Base-by-base conservation (phyloP, 2,797 vertebrate species). In the Florisuga fusca region DNA sequence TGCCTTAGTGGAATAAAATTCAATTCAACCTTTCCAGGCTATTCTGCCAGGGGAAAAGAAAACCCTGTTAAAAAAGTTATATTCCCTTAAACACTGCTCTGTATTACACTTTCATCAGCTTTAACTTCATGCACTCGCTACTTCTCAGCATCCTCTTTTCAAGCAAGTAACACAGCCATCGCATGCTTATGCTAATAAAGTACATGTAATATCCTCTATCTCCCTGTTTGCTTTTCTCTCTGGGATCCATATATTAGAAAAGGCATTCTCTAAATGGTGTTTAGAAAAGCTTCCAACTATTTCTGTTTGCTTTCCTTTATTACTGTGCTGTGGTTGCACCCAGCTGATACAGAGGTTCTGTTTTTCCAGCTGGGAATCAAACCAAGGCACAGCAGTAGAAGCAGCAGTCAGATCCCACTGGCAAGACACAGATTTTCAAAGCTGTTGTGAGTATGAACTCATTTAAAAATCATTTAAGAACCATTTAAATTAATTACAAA, bases 391-490 rank as follows among this genome's bases (percentile, higher is more conserved):
- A 81, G 71, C 66, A 93, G 54, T 69, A 79, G 74, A 84, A 90
- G 43, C 58, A 91, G 79, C 55, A 90, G 89, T 69, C 71, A 83
- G 85, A 94, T 91, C 89, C 92, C 91, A 96, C 41, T 0, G 31
- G 94, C 93, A 93, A 93, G 82, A 55, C 51, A 66, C 27, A 81
- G 75, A 89, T 92, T 94, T 92, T 94, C 94, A 96, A 95, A 95
- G 92, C 73, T 91, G 69, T 75, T 93, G 45, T 83, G 78, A 93
- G 76, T 71, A 89, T 57, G 87, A 95, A 95, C 90, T 93, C 58
- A 95, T 95, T 91, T 93, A 69, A 95, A 94, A 95, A 92, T 87
- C 38, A 94, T 93, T 94, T 96, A 95, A 91, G 84, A 94, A 41
- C 27, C 58, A 93, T 85, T 95, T 92, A 85, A 96, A 97, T 95